Percentiles rank a stretch among this genome's conserved stretches.
Evolutionary conservation across 1,140 invertebrate genomes (phyloP).

Genomic region (Argopecten irradians): DNA sequence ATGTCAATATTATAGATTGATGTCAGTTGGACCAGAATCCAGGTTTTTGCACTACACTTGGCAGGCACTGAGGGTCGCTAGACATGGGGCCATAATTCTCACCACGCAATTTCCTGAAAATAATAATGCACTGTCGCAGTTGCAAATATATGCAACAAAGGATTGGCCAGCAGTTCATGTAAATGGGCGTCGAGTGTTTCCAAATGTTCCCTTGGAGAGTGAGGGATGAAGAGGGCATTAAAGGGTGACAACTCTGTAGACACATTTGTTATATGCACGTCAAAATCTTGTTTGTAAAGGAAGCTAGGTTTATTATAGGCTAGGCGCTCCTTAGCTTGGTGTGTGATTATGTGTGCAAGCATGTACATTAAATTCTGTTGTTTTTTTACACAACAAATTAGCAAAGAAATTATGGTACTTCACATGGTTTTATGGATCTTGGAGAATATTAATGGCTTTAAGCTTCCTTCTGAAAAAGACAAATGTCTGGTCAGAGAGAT

Average conservation of each 20-base stretch:
- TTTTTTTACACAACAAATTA: conserved; percentile 12
- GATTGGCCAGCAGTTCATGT: background rate
- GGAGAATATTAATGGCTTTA: conserved; percentile 1
- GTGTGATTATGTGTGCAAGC: conserved; percentile 7
- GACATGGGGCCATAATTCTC: conserved; percentile 5
- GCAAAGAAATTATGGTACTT: conserved; percentile 2
- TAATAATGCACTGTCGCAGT: background rate
- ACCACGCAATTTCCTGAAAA: conserved; percentile 21
- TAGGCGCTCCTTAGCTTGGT: background rate
- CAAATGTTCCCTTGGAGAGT: background rate
- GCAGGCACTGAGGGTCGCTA: background rate
- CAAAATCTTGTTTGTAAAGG: background rate
- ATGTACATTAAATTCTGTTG: conserved; percentile 18
- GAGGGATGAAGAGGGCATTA: background rate
- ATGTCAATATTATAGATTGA: background rate
- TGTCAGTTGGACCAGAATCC: background rate
- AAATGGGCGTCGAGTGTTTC: background rate
- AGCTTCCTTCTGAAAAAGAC: conserved; percentile 8
- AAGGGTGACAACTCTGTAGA: conserved; percentile 15
- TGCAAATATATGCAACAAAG: background rate
- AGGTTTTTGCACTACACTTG: background rate
- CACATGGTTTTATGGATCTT: background rate
- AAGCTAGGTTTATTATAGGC: background rate
- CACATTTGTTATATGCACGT: background rate
- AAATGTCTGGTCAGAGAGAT: conserved; percentile 21